Evolutionary conservation across 2,888 invertebrate species (phyloP).

Genomic region (Creontiades dilutus): DNA sequence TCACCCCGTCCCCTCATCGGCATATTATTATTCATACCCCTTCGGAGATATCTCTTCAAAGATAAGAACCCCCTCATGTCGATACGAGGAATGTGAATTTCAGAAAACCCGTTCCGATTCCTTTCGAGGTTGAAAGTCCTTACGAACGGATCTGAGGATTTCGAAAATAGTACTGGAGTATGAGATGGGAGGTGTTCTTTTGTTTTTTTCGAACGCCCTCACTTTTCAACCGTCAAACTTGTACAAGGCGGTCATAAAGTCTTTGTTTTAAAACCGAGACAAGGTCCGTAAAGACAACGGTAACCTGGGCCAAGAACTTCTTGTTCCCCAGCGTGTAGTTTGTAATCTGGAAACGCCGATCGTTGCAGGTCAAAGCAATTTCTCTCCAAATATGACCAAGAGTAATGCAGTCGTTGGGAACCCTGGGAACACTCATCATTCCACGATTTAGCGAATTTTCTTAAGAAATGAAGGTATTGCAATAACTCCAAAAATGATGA

Average conservation of each 20-base stretch:
- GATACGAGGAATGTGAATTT: constrained; percentile 54
- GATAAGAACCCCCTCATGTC: constrained; percentile 12
- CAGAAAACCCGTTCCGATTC: not conserved
- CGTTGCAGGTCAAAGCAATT: no score
- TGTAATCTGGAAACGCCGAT: no score
- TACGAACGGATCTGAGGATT: not conserved
- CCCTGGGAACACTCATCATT: no score
- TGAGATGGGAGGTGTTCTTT: not conserved
- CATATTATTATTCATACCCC: constrained; percentile 45
- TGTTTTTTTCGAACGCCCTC: not conserved
- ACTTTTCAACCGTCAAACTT: constrained; percentile 18
- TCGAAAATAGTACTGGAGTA: not conserved
- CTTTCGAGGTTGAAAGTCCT: not conserved
- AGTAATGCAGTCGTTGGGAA: no score
- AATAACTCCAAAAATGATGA: no score
- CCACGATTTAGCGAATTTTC: no score
- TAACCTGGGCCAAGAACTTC: not conserved
- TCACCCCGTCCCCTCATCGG: constrained; percentile 26
- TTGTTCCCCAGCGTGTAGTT: not conserved
- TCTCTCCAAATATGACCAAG: no score
- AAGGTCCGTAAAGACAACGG: constrained; percentile 7
- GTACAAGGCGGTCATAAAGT: constrained; percentile 11
- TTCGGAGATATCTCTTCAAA: constrained; percentile 52
- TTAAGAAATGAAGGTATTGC: no score
- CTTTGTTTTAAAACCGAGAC: constrained; percentile 9